These are phyloP conservation scores for Cydia pomonella DNA, from an alignment of 1,140 invertebrate species.

Conservation along the genomic window DNA sequence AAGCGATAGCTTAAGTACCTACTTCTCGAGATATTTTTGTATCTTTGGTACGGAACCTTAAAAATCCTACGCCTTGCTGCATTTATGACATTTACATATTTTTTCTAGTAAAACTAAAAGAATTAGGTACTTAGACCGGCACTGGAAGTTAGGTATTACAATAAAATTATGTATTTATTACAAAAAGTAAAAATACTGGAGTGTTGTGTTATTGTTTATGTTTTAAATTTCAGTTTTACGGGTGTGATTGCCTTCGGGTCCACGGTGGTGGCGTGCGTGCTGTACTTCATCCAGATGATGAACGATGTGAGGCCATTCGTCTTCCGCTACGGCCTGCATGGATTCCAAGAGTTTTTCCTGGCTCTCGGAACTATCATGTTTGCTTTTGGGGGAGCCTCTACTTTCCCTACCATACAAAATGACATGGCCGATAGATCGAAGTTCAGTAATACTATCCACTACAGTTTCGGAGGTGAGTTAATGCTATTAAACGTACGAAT, in stretches of 20 bases:
- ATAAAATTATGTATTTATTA: background rate
- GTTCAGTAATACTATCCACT: slow-evolving; percentile 80
- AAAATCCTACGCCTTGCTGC: too few relatives aligned
- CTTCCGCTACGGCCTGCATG: slow-evolving; percentile 67
- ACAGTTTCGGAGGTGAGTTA: slow-evolving; percentile 79
- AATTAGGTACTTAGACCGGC: too few relatives aligned
- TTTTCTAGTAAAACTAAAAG: too few relatives aligned
- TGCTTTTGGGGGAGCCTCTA: slow-evolving; percentile 84
- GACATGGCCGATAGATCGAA: slow-evolving; percentile 83
- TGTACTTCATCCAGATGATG: slow-evolving; percentile 82
- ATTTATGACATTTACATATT: too few relatives aligned
- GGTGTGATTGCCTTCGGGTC: slow-evolving; percentile 82
- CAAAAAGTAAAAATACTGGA: too few relatives aligned
- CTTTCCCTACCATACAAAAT: slow-evolving; percentile 87
- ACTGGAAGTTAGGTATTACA: too few relatives aligned
- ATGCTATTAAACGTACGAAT: background rate
- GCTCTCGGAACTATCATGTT: slow-evolving; percentile 85
- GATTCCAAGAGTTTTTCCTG: slow-evolving; percentile 82
- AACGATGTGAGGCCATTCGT: slow-evolving; percentile 69
- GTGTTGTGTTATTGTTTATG: too few relatives aligned
- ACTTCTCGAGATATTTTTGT: too few relatives aligned
- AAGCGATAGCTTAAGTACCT: too few relatives aligned
- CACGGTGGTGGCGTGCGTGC: slow-evolving; percentile 81
- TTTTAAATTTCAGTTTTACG: slow-evolving; percentile 48
- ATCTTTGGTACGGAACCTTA: too few relatives aligned